Evolutionary conservation across 2,113 vertebrate genomes (phyloP).

Genomic region (Zosterops hypoxanthus): DNA sequence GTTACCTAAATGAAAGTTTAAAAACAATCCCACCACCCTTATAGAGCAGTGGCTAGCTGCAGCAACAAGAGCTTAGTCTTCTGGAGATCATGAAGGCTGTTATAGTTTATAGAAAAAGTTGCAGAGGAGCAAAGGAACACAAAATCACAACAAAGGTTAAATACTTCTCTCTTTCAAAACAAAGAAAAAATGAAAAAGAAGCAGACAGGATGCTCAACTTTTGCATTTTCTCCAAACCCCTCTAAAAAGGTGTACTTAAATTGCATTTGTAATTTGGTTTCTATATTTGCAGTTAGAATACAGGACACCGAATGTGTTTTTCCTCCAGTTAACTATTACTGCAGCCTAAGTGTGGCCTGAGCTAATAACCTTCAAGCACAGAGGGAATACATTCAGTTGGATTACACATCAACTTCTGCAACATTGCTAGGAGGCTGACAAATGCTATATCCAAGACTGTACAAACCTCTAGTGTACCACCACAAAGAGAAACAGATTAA

Average conservation of each 20-base stretch:
- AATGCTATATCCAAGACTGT: neutral
- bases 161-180: neutral
- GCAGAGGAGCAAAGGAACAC: neutral
- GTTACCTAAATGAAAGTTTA: neutral
- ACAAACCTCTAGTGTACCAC: neutral
- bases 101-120: neutral
- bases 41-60: neutral
- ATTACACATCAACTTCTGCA: neutral
- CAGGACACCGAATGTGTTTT: neutral
- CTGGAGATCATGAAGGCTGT: neutral
- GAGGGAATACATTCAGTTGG: neutral
- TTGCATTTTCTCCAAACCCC: neutral
- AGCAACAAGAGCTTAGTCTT: neutral
- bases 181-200: neutral
- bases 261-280: neutral
- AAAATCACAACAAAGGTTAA: neutral
- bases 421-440: neutral
- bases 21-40: neutral
- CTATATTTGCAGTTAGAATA: neutral
- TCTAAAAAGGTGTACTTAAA: neutral
- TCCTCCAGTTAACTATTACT: neutral
- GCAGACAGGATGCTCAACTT: neutral
- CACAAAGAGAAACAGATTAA: neutral
- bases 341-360: neutral
- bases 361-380: neutral